Percentiles rank a stretch among this genome's conserved stretches.
phyloP scores from a whole-genome alignment of 2,113 vertebrate species.

The Myotis davidii region DNA sequence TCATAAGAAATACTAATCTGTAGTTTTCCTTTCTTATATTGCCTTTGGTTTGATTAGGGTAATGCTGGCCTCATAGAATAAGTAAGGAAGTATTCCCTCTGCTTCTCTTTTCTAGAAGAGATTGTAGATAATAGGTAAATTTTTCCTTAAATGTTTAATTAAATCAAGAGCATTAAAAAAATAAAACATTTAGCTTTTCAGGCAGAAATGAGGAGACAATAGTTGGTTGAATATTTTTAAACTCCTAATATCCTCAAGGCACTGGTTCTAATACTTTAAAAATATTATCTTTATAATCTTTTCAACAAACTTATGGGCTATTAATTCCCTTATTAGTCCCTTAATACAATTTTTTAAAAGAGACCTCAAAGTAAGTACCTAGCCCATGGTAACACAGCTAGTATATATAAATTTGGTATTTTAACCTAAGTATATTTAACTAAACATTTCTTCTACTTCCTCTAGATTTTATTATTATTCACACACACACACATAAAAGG shows the following conservation, averaged over 20 bases:
- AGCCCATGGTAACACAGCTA: background rate
- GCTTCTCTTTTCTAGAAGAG: background rate
- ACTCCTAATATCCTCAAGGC: background rate
- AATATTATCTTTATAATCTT: background rate
- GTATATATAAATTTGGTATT: background rate
- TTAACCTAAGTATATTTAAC: background rate
- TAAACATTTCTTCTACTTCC: background rate
- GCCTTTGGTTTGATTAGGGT: background rate
- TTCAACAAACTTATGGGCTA: background rate
- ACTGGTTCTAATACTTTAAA: background rate
- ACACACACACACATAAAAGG: background rate
- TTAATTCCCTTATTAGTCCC: background rate
- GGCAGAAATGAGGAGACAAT: background rate
- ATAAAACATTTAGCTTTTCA: constrained; percentile 1
- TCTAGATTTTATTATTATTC: background rate
- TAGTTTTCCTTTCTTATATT: background rate
- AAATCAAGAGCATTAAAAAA: background rate
- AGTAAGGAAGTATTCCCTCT: background rate
- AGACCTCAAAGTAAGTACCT: background rate
- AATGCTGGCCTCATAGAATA: background rate
- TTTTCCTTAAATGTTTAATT: background rate
- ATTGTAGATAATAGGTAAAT: background rate
- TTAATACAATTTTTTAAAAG: background rate
- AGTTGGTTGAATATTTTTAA: constrained; percentile 18
- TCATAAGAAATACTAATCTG: background rate